These are phyloP conservation scores for Eupeodes luniger DNA, from an alignment of 2,888 invertebrate species.

Conservation along the genomic window DNA sequence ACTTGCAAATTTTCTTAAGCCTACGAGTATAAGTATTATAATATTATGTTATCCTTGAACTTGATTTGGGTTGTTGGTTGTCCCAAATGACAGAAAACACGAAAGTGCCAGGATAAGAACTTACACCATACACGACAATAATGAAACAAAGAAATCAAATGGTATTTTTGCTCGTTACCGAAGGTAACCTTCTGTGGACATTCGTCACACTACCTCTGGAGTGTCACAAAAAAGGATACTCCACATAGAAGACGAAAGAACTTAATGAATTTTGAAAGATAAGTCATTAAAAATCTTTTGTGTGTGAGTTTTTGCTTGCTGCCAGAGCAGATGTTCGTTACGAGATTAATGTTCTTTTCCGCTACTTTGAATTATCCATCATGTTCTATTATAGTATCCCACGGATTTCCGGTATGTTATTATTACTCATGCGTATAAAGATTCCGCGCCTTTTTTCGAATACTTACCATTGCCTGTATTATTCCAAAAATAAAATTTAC, in stretches of 20 bases:
- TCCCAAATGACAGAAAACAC: conserved; percentile 27
- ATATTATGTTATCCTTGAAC: conserved; percentile 51
- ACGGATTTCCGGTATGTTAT: too few species aligned
- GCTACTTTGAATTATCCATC: too few species aligned
- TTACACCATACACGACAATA: conserved; percentile 1
- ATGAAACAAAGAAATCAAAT: conserved; percentile 4
- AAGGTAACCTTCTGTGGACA: conserved; percentile 5
- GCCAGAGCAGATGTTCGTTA: too few species aligned
- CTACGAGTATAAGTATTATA: neutral
- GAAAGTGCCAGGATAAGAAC: neutral
- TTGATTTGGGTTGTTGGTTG: conserved; percentile 39
- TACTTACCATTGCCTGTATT: too few species aligned
- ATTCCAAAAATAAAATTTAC: too few species aligned
- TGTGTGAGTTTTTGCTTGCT: neutral
- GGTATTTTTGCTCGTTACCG: neutral
- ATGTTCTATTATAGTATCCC: neutral
- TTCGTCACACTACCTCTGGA: neutral
- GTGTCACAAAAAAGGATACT: conserved; percentile 9
- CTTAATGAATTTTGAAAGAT: neutral
- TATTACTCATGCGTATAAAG: too few species aligned
- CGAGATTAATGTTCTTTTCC: too few species aligned
- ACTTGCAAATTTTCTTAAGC: conserved; percentile 19
- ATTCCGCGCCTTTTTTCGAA: too few species aligned
- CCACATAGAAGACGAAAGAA: neutral
- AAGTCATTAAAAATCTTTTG: neutral